Evolutionary conservation across 2,113 vertebrate species (phyloP).

Genomic region (Colossoma macropomum): DNA sequence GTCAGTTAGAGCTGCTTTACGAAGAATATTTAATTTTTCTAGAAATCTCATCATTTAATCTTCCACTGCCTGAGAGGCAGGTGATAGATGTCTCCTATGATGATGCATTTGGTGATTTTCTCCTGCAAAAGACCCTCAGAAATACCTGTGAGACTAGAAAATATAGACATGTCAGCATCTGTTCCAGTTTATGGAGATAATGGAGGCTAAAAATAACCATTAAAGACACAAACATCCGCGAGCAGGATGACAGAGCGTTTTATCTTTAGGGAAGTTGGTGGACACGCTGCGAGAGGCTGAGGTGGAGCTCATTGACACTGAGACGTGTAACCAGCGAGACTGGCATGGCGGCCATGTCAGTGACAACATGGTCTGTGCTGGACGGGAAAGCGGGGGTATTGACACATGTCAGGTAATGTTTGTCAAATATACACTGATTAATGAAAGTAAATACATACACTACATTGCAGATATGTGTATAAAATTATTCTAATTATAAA

Average conservation of each 20-base stretch:
- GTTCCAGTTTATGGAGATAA: not conserved
- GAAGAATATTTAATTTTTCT: not conserved
- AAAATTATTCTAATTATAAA: too few species aligned
- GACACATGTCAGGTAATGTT: conserved; percentile 68
- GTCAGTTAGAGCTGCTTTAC: not conserved
- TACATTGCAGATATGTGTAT: too few species aligned
- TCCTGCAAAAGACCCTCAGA: not conserved
- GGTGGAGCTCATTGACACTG: conserved; percentile 62
- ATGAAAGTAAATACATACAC: too few species aligned
- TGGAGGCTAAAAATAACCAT: not conserved
- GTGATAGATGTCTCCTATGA: not conserved
- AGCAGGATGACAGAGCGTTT: not conserved
- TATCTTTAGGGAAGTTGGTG: conserved; percentile 37
- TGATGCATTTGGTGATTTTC: not conserved
- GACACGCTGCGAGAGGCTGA: conserved; percentile 66
- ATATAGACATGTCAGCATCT: conserved; percentile 16
- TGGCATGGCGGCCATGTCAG: conserved; percentile 63
- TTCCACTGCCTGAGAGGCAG: not conserved
- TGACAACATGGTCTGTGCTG: conserved; percentile 72
- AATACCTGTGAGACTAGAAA: not conserved
- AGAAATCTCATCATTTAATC: not conserved
- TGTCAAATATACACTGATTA: not conserved
- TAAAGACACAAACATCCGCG: not conserved
- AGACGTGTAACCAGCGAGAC: conserved; percentile 61
- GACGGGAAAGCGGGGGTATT: conserved; percentile 49